Percentiles rank a stretch among this genome's conserved stretches.
These are phyloP conservation scores for Pygoscelis antarcticus DNA, from an alignment of 2,113 vertebrate species.

Conservation along the genomic window DNA sequence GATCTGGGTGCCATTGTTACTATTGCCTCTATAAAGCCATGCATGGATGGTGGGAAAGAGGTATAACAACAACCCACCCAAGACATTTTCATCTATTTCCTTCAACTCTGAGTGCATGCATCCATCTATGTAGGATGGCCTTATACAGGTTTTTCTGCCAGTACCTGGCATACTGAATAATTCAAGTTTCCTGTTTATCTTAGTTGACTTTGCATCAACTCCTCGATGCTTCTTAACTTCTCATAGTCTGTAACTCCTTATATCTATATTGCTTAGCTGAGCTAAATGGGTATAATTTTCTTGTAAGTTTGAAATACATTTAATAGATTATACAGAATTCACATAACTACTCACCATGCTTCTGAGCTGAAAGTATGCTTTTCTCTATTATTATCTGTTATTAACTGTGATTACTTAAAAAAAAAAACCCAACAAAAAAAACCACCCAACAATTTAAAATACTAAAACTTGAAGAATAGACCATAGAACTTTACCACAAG, in stretches of 20 bases:
- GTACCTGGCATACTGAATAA: neutral
- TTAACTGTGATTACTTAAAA: neutral
- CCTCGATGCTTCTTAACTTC: neutral
- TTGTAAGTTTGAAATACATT: neutral
- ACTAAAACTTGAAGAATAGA: neutral
- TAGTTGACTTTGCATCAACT: neutral
- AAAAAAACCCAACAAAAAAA: neutral
- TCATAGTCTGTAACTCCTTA: neutral
- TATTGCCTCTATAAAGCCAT: neutral
- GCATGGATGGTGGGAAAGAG: neutral
- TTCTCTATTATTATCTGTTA: neutral
- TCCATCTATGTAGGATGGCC: neutral
- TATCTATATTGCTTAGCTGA: neutral
- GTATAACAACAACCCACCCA: neutral
- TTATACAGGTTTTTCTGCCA: neutral
- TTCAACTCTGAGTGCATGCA: neutral
- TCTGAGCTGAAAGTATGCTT: neutral
- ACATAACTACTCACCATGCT: neutral
- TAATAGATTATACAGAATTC: neutral
- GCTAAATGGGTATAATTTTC: neutral
- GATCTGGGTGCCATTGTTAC: neutral
- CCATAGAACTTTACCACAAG: neutral
- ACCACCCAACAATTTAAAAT: neutral
- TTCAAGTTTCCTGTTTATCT: neutral
- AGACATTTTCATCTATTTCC: neutral